Evolutionary conservation across 2,797 vertebrate species (phyloP), one percentile per base, ranked within the genome.

Genomic region (Fistularia commersonii): DNA sequence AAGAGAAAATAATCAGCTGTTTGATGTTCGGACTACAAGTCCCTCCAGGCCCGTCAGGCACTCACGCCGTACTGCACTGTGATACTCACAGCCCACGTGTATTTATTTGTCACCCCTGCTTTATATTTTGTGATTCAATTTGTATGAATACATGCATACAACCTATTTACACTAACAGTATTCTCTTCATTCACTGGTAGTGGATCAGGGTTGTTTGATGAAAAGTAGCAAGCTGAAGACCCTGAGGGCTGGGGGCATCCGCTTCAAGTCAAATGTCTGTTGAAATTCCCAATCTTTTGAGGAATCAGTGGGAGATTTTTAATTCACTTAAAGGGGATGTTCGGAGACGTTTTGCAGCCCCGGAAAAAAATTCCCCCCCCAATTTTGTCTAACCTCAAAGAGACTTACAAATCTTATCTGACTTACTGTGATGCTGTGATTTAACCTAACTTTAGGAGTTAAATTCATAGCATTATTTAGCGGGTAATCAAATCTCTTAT

Each of bases 91-190:
- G 81, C 83, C 73, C 76, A 76, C 80, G 84, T 62, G 74, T 84
- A 86, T 85, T 85, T 82, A 84, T 87, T 87, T 82, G 76, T 82
- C 76, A 78, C 80, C 81, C 81, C 64, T 76, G 66, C 80, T 85
- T 71, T 78, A 83, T 81, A 84, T 87, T 89, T 88, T 87, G 81
- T 74, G 70, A 88, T 90, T 89, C 86, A 88, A 83, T 90, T 90
- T 90, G 87, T 89, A 54, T 69, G 79, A 83, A 83, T 75, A 57
- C 79, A 79, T 61, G 66, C 65, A 45, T n/a, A 68, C 64, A 3
- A 69, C 70, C 75, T 67, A 71, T 71, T 76, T 57, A 69, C 74
- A 84, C 77, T 66, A 66, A 66, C 71, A 57, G 69, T 67, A 67
- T 55, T 65, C 69, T 74, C 61, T 66, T 61, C 64, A 54, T 62